Evolutionary conservation across 2,113 vertebrate species (phyloP).

Genomic region (Lamprotornis superbus): DNA sequence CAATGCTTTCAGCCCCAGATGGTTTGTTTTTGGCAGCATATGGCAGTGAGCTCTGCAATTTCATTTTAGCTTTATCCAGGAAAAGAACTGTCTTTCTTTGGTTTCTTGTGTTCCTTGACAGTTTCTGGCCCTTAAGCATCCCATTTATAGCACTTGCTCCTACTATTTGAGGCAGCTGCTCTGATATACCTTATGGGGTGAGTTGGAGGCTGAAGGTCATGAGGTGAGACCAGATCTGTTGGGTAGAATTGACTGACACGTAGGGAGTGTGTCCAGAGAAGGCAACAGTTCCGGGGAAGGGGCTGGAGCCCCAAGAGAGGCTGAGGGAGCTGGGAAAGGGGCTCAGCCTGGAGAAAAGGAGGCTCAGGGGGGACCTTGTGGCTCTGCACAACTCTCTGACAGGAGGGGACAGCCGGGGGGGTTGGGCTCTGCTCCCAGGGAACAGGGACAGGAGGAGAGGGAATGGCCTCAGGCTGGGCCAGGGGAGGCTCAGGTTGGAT

Average conservation of each 20-base stretch:
- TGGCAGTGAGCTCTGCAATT: neutral
- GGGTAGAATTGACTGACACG: neutral
- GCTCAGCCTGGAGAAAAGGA: neutral
- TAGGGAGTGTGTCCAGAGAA: neutral
- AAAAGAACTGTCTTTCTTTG: neutral
- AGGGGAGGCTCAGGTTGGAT: rapidly evolving
- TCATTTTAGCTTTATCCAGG: neutral
- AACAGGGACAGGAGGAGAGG: neutral
- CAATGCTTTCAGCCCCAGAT: neutral
- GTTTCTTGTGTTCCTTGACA: neutral
- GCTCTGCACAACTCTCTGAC: neutral
- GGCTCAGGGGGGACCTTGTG: neutral
- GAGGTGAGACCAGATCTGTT: neutral
- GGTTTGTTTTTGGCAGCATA: neutral
- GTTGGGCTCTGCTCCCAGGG: neutral
- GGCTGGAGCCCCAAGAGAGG: neutral
- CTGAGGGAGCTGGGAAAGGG: neutral
- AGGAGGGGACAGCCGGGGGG: neutral
- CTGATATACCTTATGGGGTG: neutral
- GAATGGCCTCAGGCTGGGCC: neutral
- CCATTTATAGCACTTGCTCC: neutral
- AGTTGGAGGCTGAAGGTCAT: neutral
- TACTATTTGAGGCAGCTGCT: neutral
- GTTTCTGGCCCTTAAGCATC: neutral
- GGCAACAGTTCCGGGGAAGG: neutral